Evolutionary conservation across 1,140 invertebrate genomes (phyloP), one percentile per base, ranked within the genome.

Genomic region (Anastrepha ludens): DNA sequence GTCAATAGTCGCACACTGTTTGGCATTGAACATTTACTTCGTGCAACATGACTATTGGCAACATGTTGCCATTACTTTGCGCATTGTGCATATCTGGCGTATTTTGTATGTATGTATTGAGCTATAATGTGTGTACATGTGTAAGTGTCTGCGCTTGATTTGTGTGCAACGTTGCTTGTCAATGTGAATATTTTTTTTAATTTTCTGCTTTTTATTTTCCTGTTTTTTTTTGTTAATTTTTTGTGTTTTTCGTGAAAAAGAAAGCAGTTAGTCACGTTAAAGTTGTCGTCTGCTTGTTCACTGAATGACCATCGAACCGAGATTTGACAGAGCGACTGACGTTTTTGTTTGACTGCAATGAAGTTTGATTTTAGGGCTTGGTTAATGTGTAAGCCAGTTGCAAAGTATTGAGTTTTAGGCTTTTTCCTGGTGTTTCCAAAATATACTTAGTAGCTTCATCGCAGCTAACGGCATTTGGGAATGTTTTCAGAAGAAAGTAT

Each of bases 21-120:
- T 81, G 74, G 74, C 74, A 81, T 81, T 81, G 74, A 81, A 81
- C 74, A 81, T 81, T 81, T 81, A 55, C 74, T 81, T 81, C 74
- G 74, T 81, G 74, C 74, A 81, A 81, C 47, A 81, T 50, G 47
- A 29, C 74, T n/a, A 58, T 81, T 55, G 74, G 47, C 74, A 55
- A 67, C 29, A 39, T 67, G 64, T 67, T 67, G 29, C 64, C 29
- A 39, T 67, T 67, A 67, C 29, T 67, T 67, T 39, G 64, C 11
- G n/a, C 64, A 29, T 67, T 29, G n/a, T 67, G 64, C 64, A 67
- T 39, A 41, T 67, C 29, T 39, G 8, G 5, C 5, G n/a, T 67
- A 11, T 67, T 67, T 29, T 20, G 6, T 55, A 13, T 74, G 70
- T 17, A 4, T 74, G 70, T 44, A 44, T 67, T 64, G 62, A 29